phyloP scores from a whole-genome alignment of 2,888 invertebrate genomes.

The Athripsodes cinereus region DNA sequence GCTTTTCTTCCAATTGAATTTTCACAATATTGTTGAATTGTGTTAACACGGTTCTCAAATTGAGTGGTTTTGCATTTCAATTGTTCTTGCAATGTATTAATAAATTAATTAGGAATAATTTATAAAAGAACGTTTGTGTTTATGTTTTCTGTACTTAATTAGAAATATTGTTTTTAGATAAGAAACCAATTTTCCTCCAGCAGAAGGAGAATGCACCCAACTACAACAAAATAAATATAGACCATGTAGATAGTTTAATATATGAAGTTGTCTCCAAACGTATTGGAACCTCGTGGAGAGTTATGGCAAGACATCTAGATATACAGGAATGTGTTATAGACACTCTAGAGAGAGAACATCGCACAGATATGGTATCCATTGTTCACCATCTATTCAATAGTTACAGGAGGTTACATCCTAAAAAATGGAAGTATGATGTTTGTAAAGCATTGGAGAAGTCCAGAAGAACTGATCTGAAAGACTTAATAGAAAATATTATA shows the following conservation, averaged over 20 bases:
- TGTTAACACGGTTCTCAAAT: too few relatives aligned
- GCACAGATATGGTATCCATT: slow-evolving; percentile 12
- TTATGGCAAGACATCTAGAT: slow-evolving; percentile 16
- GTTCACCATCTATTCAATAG: slow-evolving; percentile 6
- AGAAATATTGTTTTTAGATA: background rate
- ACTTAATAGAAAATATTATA: slow-evolving; percentile 13
- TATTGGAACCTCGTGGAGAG: slow-evolving; percentile 18
- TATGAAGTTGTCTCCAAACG: slow-evolving; percentile 10
- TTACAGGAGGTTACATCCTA: slow-evolving; percentile 3
- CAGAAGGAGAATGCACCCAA: background rate
- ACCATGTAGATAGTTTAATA: background rate
- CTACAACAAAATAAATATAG: background rate
- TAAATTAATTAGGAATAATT: too few relatives aligned
- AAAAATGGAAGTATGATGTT: slow-evolving; percentile 12
- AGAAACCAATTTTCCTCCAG: background rate
- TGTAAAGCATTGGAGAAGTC: slow-evolving; percentile 17
- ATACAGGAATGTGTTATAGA: slow-evolving; percentile 19
- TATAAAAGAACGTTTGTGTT: too few relatives aligned
- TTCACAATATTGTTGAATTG: too few relatives aligned
- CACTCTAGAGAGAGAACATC: slow-evolving; percentile 4
- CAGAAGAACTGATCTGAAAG: slow-evolving; percentile 14
- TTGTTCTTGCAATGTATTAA: too few relatives aligned
- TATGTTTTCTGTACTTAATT: background rate
- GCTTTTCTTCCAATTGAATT: too few relatives aligned
- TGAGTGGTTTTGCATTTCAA: too few relatives aligned